These are phyloP conservation scores for Chironomus riparius DNA, from an alignment of 2,888 invertebrate genomes.

Conservation along the genomic window DNA sequence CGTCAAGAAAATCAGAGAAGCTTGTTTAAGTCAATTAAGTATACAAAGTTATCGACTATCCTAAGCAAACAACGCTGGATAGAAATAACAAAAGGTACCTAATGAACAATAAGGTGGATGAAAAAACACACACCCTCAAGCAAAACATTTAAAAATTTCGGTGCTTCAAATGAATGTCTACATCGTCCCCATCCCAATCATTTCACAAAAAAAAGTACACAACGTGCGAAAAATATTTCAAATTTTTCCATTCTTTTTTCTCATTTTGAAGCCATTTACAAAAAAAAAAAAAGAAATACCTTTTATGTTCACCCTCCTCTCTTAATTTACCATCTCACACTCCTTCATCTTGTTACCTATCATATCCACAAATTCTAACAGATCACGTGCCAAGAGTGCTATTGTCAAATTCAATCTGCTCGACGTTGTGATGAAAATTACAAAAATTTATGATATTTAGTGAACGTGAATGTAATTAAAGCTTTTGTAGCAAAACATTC, in stretches of 20 bases:
- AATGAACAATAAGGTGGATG: constrained; percentile 7
- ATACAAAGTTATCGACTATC: no score
- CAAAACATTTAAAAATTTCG: background rate
- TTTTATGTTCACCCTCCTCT: no score
- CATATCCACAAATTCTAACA: background rate
- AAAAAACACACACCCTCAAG: background rate
- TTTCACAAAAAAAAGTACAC: background rate
- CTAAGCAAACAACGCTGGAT: no score
- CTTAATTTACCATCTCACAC: background rate
- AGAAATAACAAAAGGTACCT: background rate
- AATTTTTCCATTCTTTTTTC: background rate
- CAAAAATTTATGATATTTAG: constrained; percentile 25
- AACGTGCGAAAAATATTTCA: constrained; percentile 19
- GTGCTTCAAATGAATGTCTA: background rate
- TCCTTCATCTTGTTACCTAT: background rate
- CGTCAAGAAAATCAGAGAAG: no score
- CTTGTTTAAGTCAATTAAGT: no score
- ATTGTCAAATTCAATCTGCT: constrained; percentile 27
- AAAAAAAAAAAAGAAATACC: background rate
- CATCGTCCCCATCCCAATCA: background rate
- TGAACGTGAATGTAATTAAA: constrained; percentile 24
- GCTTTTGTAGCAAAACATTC: background rate
- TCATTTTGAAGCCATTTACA: background rate
- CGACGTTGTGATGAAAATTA: constrained; percentile 7
- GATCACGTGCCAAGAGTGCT: constrained; percentile 20